These are phyloP conservation scores for Notarius quadriscutis DNA, from an alignment of 2,113 vertebrate species.

Conservation along the genomic window DNA sequence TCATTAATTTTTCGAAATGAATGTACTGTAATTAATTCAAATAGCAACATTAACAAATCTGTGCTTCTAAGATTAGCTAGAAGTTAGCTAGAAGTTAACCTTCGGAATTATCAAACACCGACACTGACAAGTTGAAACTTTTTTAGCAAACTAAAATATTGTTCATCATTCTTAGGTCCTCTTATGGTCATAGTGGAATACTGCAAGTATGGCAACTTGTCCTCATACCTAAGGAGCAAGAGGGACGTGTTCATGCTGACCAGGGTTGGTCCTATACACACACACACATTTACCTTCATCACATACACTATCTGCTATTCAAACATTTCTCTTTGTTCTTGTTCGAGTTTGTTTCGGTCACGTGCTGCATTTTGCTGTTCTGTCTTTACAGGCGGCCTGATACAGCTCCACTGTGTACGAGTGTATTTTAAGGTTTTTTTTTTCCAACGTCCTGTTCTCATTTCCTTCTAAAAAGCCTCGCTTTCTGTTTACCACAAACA, in stretches of 20 bases:
- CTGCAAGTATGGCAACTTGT: conserved; percentile 91
- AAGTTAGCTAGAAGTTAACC: neutral
- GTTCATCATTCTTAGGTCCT: conserved; percentile 74
- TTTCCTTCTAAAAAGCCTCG: conserved; percentile 43
- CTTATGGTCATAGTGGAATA: conserved; percentile 96
- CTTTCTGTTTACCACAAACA: conserved; percentile 42
- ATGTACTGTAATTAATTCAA: neutral
- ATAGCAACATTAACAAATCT: neutral
- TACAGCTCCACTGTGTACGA: neutral
- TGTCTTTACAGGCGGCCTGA: neutral
- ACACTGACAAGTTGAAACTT: neutral
- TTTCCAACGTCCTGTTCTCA: conserved; percentile 31
- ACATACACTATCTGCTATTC: neutral
- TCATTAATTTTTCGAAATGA: neutral
- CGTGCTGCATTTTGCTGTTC: neutral
- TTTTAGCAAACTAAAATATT: neutral
- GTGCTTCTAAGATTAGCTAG: neutral
- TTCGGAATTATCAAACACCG: neutral
- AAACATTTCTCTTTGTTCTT: neutral
- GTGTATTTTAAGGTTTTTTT: conserved; percentile 20
- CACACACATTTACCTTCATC: neutral
- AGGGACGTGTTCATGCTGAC: conserved; percentile 80
- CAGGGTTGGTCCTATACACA: conserved; percentile 71
- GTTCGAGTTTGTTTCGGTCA: neutral
- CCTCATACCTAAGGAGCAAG: conserved; percentile 90